Percentiles rank a stretch among this genome's conserved stretches.
Conservation (phyloP, 2,888 invertebrate species). For the Drosophila phalerata region DNA sequence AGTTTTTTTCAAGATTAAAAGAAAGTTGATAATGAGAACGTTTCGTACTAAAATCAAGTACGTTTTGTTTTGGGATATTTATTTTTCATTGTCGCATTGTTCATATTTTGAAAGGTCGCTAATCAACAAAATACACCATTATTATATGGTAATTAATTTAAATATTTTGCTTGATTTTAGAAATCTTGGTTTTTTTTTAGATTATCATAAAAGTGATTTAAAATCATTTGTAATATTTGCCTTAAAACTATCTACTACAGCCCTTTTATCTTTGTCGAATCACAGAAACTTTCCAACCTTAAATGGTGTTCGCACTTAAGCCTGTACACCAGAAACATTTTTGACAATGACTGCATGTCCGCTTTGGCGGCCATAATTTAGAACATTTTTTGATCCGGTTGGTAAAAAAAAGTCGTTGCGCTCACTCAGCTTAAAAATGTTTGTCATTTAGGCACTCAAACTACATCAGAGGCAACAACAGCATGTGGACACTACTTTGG, state of each 20-base stretch:
- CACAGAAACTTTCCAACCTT: neutral
- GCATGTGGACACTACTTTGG: neutral
- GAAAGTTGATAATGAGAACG: no score
- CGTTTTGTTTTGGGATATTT: no score
- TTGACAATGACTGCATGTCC: neutral
- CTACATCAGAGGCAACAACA: neutral
- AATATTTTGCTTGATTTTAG: no score
- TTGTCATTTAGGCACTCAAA: constrained; percentile 1
- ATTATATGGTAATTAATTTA: no score
- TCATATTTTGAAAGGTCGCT: no score
- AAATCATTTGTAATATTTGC: neutral
- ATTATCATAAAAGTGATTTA: neutral
- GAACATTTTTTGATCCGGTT: neutral
- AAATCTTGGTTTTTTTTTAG: no score
- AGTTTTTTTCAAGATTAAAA: no score
- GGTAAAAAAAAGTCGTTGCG: neutral
- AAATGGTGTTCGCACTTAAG: neutral
- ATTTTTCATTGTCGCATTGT: no score
- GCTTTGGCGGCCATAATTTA: neutral
- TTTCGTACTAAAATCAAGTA: no score
- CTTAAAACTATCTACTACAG: neutral
- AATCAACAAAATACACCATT: no score
- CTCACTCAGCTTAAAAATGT: constrained; percentile 2
- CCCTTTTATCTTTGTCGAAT: neutral
- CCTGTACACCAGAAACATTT: neutral